phyloP scores from a whole-genome alignment of 2,113 vertebrate species.

The Ctenomys sociabilis region DNA sequence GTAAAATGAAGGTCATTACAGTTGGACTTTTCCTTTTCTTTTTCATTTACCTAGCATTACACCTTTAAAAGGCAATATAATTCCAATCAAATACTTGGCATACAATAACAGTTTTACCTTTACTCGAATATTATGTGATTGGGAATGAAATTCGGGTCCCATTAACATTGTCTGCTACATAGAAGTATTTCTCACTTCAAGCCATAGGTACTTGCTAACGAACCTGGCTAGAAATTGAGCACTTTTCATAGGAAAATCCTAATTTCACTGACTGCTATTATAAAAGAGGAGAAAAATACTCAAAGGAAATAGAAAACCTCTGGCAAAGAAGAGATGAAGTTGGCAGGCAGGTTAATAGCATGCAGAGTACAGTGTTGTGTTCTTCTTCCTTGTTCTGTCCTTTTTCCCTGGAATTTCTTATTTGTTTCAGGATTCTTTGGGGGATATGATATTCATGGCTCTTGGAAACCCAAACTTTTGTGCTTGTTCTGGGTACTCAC shows the following conservation, averaged over 20 bases:
- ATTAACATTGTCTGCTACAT: background rate
- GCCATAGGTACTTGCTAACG: constrained; percentile 14
- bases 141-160: constrained; percentile 16
- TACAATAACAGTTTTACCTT: constrained; percentile 62
- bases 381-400: background rate
- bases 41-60: constrained; percentile 57
- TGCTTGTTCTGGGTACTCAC: background rate
- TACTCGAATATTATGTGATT: constrained; percentile 42
- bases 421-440: constrained; percentile 39
- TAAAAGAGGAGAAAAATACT: constrained; percentile 3
- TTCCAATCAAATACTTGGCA: constrained; percentile 65
- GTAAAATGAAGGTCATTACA: constrained; percentile 75
- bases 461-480: background rate
- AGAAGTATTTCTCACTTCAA: constrained; percentile 13
- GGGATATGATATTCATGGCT: background rate
- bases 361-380: background rate
- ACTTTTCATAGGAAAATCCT: constrained; percentile 51
- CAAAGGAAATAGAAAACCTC: constrained; percentile 51
- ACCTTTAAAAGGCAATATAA: constrained; percentile 72
- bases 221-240: constrained; percentile 31
- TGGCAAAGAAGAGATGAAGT: constrained; percentile 47
- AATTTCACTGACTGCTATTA: background rate
- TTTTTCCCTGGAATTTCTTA: constrained; percentile 7
- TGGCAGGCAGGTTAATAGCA: constrained; percentile 17
- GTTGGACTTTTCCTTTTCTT: constrained; percentile 63